phyloP scores from a whole-genome alignment of 1,140 invertebrate species.

The Neodiprion pinetum region DNA sequence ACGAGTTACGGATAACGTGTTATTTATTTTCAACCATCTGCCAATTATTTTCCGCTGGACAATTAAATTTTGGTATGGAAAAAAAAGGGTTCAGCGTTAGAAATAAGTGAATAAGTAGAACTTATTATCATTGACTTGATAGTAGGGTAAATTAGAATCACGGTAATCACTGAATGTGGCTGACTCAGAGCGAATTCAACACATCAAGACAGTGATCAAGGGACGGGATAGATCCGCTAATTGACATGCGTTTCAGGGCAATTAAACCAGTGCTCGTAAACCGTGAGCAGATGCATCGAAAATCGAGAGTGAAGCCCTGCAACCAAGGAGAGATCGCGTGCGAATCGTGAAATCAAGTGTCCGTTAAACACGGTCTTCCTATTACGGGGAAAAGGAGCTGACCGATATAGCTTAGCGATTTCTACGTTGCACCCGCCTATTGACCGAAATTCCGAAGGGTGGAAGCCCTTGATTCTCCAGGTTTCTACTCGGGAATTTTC shows the following conservation, averaged over 20 bases:
- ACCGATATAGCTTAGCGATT: too few relatives aligned
- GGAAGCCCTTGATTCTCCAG: too few relatives aligned
- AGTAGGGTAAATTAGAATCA: too few relatives aligned
- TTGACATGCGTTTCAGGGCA: background rate
- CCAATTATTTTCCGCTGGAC: too few relatives aligned
- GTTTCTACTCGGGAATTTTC: too few relatives aligned
- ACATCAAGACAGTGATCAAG: slow-evolving; percentile 6
- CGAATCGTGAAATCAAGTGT: background rate
- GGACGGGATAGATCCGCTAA: slow-evolving; percentile 10
- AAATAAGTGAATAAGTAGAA: background rate
- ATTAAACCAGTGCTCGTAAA: background rate
- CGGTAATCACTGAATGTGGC: too few relatives aligned
- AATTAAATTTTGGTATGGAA: too few relatives aligned
- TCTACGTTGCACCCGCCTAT: too few relatives aligned
- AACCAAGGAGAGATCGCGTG: slow-evolving; percentile 1
- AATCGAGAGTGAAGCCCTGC: background rate
- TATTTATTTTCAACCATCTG: too few relatives aligned
- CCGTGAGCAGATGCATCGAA: background rate
- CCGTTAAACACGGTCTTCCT: background rate
- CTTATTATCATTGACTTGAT: background rate
- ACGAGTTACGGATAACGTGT: background rate
- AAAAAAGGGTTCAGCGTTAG: background rate
- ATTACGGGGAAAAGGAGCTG: too few relatives aligned
- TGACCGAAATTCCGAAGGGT: too few relatives aligned
- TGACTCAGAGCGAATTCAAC: too few relatives aligned